These are phyloP conservation scores for Nylanderia fulva DNA, from an alignment of 1,140 invertebrate genomes.

Conservation along the genomic window DNA sequence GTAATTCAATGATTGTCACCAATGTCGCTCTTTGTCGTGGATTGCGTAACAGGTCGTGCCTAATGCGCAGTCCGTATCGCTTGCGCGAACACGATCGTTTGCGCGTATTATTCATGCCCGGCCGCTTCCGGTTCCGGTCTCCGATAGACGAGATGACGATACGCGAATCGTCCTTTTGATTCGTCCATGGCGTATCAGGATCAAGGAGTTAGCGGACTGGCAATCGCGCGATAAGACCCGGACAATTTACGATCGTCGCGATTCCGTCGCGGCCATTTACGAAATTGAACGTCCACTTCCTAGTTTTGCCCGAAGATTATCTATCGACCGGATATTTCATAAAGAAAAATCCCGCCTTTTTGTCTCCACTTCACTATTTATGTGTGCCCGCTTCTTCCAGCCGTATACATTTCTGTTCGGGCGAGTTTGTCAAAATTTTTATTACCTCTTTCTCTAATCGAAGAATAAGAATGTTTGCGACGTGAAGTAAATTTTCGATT, in stretches of 20 bases:
- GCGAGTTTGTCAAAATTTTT: slow-evolving; percentile 35
- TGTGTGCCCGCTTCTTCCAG: background rate
- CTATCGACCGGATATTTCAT: slow-evolving; percentile 45
- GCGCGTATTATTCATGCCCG: slow-evolving; percentile 39
- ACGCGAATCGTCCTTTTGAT: background rate
- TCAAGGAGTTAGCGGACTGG: slow-evolving; percentile 48
- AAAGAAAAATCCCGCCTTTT: slow-evolving; percentile 27
- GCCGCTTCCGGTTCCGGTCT: slow-evolving; percentile 50
- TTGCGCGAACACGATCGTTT: background rate
- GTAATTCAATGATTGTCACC: slow-evolving; percentile 82
- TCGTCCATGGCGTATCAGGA: background rate
- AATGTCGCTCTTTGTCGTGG: slow-evolving; percentile 70
- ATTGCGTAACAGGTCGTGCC: slow-evolving; percentile 66
- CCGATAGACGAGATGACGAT: slow-evolving; percentile 22
- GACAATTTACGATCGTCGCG: slow-evolving; percentile 49
- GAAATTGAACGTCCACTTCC: slow-evolving; percentile 54
- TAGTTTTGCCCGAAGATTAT: slow-evolving; percentile 29
- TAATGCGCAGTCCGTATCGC: slow-evolving; percentile 49
- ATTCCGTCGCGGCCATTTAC: slow-evolving; percentile 46
- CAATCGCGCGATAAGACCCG: slow-evolving; percentile 48
- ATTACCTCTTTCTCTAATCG: slow-evolving; percentile 24
- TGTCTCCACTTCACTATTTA: background rate
- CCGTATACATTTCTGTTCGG: background rate
- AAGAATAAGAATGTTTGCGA: background rate
- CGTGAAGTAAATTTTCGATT: background rate